Conservation (phyloP, 2,797 vertebrate species). For the Typhlichthys subterraneus region DNA sequence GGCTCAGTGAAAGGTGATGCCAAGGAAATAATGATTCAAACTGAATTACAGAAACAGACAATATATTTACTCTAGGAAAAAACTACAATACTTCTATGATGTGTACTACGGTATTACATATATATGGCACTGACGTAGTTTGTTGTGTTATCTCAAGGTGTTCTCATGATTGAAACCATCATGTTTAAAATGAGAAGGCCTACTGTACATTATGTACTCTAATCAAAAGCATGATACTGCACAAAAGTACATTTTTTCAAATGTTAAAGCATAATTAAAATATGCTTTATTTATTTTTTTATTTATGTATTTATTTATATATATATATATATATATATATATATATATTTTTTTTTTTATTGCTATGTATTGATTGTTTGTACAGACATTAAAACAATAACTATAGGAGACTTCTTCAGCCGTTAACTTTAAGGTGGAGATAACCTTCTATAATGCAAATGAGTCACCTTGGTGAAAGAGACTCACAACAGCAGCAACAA, state of each 20-base stretch:
- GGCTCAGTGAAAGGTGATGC: constrained; percentile 63
- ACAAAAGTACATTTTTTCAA: too few species aligned
- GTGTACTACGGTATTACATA: too few species aligned
- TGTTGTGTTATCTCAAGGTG: not conserved
- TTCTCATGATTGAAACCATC: too few species aligned
- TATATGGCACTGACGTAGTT: not conserved
- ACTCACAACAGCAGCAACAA: constrained; percentile 44
- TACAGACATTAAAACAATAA: not conserved
- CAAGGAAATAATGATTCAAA: constrained; percentile 50
- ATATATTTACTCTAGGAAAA: not conserved
- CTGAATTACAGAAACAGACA: not conserved
- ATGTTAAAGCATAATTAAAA: too few species aligned
- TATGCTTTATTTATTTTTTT: not conserved
- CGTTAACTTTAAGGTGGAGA: constrained; percentile 46
- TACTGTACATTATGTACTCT: too few species aligned
- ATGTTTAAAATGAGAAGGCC: too few species aligned
- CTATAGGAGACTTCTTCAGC: constrained; percentile 35
- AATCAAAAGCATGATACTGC: too few species aligned
- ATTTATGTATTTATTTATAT: too few species aligned
- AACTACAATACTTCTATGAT: too few species aligned
- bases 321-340: not conserved
- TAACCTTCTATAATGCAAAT: constrained; percentile 58
- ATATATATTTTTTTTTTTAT: not conserved
- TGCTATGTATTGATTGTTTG: not conserved
- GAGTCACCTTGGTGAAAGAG: constrained; percentile 62